phyloP scores from a whole-genome alignment of 2,113 vertebrate species.

The Pan paniscus region DNA sequence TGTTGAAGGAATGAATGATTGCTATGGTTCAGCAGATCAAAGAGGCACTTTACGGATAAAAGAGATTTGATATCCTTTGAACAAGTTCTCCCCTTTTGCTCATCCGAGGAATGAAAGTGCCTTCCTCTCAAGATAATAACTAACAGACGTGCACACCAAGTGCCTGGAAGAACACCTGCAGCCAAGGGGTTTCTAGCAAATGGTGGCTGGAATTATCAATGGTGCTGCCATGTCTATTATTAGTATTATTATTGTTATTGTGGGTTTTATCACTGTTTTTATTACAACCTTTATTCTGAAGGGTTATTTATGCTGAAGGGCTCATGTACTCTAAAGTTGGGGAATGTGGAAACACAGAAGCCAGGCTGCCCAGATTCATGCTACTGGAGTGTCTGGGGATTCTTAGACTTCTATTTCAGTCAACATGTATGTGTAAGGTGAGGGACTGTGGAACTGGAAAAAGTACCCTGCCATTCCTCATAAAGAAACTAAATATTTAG shows the following conservation, averaged over 20 bases:
- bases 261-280: background rate
- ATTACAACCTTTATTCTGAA: background rate
- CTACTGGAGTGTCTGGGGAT: background rate
- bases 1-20: background rate
- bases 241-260: background rate
- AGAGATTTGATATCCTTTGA: background rate
- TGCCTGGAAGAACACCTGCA: background rate
- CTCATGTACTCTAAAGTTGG: too few species aligned
- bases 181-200: too few species aligned
- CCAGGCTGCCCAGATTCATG: too few species aligned
- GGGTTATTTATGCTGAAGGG: background rate
- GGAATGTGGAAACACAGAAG: background rate
- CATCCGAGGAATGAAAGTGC: background rate
- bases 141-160: fast-evolving
- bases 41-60: background rate
- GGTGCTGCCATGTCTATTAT: background rate
- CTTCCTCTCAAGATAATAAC: background rate
- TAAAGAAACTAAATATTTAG: background rate
- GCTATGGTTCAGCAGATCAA: too few species aligned
- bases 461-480: background rate
- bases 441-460: background rate
- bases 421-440: too few species aligned
- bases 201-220: background rate
- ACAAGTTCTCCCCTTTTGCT: background rate
- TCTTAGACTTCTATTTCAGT: background rate